phyloP scores from a whole-genome alignment of 2,797 vertebrate genomes.

The Acrocephalus scirpaceus region DNA sequence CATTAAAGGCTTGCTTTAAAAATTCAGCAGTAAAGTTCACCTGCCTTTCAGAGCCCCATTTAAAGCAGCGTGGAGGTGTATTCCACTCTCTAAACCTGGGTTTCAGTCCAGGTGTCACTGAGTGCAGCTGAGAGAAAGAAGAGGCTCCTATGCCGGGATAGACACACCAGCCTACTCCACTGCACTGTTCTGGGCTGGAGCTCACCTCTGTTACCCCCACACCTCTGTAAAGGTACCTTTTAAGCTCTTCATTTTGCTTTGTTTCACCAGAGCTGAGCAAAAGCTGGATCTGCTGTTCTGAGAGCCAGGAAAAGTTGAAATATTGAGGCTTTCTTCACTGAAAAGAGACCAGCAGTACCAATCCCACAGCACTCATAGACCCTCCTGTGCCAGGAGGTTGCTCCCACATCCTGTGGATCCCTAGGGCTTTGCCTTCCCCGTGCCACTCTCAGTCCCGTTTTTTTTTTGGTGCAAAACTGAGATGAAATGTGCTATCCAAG shows the following conservation, averaged over 20 bases:
- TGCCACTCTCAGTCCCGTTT: background rate
- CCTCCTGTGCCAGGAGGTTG: background rate
- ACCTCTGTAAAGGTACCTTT: background rate
- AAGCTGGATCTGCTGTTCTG: background rate
- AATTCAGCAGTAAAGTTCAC: constrained; percentile 35
- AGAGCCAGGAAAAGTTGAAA: background rate
- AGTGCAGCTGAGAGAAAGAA: background rate
- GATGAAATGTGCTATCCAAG: background rate
- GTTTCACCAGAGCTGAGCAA: background rate
- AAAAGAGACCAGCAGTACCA: background rate
- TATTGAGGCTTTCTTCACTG: background rate
- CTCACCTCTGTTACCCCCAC: background rate
- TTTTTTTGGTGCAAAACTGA: background rate
- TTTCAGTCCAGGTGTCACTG: background rate
- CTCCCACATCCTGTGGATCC: background rate
- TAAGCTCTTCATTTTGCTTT: background rate
- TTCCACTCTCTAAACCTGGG: background rate
- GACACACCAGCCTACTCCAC: background rate
- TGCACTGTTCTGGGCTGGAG: background rate
- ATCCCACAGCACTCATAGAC: fast-evolving
- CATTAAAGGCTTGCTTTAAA: constrained; percentile 44
- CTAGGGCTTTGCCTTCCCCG: background rate
- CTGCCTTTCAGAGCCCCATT: background rate
- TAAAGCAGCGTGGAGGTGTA: background rate
- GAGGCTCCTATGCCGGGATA: fast-evolving